These are phyloP conservation scores for Nymphicus hollandicus DNA, from an alignment of 2,113 vertebrate species.

Conservation along the genomic window DNA sequence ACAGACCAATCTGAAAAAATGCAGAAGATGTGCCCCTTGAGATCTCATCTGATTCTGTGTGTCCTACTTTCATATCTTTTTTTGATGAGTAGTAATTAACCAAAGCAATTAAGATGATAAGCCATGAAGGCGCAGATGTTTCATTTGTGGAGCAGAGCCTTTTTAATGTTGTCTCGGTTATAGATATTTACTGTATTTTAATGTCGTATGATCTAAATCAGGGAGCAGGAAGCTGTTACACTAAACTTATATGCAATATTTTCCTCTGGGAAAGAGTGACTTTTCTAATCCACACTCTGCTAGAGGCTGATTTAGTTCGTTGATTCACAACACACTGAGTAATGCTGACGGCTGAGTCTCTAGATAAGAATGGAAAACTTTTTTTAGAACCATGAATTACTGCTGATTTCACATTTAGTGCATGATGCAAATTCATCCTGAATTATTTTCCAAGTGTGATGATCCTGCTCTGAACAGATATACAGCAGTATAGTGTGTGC, in stretches of 20 bases:
- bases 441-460: constrained; percentile 31
- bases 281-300: constrained; percentile 38
- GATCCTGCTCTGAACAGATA: constrained; percentile 34
- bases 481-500: not conserved
- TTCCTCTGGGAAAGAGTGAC: constrained; percentile 43
- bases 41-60: constrained; percentile 19
- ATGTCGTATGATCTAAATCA: constrained; percentile 29
- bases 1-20: not conserved
- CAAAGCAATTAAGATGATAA: constrained; percentile 51
- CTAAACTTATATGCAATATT: constrained; percentile 32
- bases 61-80: constrained; percentile 33
- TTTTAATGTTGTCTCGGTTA: constrained; percentile 23
- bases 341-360: constrained; percentile 43
- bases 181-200: constrained; percentile 55
- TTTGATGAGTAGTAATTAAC: constrained; percentile 62
- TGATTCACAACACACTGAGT: constrained; percentile 60
- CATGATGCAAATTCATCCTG: constrained; percentile 27
- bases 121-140: not conserved
- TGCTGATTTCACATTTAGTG: constrained; percentile 60
- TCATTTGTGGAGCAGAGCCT: constrained; percentile 33
- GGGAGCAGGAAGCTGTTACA: constrained; percentile 55
- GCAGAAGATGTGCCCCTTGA: not conserved
- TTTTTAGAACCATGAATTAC: constrained; percentile 64
- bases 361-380: constrained; percentile 33
- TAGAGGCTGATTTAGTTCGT: constrained; percentile 55